Evolutionary conservation across 1,140 invertebrate species (phyloP).

Genomic region (Zaprionus gabonicus): DNA sequence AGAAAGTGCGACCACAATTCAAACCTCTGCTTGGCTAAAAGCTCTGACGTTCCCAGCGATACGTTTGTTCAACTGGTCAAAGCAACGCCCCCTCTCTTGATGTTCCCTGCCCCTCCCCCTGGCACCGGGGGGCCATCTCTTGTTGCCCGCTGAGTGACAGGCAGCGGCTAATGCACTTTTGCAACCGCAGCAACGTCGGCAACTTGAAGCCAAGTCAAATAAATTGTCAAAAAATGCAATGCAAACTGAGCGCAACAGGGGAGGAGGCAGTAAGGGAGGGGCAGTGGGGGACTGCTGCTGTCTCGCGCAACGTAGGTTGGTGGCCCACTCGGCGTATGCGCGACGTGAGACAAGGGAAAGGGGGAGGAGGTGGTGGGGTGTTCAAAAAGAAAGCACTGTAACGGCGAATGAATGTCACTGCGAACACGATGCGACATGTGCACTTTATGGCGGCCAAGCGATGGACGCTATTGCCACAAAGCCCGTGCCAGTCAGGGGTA

Average conservation of each 20-base stretch:
- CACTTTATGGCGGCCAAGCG: slow-evolving; percentile 74
- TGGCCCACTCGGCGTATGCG: slow-evolving; percentile 51
- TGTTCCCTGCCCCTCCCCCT: background rate
- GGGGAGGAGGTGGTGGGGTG: background rate
- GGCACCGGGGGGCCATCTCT: background rate
- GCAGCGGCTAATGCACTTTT: slow-evolving; percentile 79
- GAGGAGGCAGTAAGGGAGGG: too few species aligned
- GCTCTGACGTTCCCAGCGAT: background rate
- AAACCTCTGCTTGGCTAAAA: background rate
- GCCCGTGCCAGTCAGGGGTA: background rate
- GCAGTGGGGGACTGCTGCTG: background rate
- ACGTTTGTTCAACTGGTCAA: background rate
- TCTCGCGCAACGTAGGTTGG: slow-evolving; percentile 39
- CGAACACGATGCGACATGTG: slow-evolving; percentile 82
- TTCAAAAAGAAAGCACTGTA: slow-evolving; percentile 67
- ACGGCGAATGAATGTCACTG: slow-evolving; percentile 83
- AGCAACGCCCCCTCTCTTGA: background rate
- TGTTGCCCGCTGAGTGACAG: slow-evolving; percentile 59
- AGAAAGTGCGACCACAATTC: slow-evolving; percentile 1
- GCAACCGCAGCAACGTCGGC: slow-evolving; percentile 79
- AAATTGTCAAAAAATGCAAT: slow-evolving; percentile 74
- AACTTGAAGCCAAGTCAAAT: slow-evolving; percentile 79
- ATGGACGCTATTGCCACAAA: slow-evolving; percentile 51
- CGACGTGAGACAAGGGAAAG: background rate
- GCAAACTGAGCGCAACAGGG: background rate